Conservation (phyloP, 2,888 invertebrate genomes). For the Salticus scenicus region DNA sequence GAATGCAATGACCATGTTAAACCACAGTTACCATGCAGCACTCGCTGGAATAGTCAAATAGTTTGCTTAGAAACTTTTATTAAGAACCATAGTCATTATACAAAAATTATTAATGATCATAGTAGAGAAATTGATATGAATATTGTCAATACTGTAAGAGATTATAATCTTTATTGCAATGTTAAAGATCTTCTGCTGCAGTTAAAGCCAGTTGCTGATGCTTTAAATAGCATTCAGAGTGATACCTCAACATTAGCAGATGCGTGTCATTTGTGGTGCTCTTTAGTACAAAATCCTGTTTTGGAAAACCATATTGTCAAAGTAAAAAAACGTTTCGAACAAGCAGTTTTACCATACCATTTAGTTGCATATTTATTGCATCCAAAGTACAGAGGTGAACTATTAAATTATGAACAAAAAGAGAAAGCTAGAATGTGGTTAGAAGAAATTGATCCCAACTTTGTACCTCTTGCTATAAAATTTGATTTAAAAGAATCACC, state of each 20-base stretch:
- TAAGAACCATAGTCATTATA: not conserved
- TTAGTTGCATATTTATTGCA: slow-evolving; percentile 1
- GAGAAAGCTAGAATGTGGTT: not conserved
- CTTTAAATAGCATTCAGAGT: not conserved
- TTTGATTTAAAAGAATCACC: not conserved
- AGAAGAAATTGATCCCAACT: not conserved
- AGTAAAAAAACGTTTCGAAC: not conserved
- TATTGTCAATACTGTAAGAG: not conserved
- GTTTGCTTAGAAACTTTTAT: slow-evolving; percentile 2
- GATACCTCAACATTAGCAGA: not conserved
- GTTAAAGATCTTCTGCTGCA: not conserved
- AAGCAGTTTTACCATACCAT: not conserved
- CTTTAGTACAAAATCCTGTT: not conserved
- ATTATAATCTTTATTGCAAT: not conserved
- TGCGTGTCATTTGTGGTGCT: not conserved
- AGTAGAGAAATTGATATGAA: not conserved
- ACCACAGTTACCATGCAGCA: not conserved
- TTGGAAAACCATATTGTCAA: not conserved
- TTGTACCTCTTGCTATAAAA: not conserved
- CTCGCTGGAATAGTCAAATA: slow-evolving; percentile 26
- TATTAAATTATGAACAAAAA: slow-evolving; percentile 4
- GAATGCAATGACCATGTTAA: not conserved
- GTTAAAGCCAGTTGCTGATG: not conserved
- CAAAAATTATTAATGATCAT: slow-evolving; percentile 5
- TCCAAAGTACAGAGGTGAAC: slow-evolving; percentile 14